Evolutionary conservation across 2,113 vertebrate species (phyloP).

Genomic region (Otocyon megalotis): DNA sequence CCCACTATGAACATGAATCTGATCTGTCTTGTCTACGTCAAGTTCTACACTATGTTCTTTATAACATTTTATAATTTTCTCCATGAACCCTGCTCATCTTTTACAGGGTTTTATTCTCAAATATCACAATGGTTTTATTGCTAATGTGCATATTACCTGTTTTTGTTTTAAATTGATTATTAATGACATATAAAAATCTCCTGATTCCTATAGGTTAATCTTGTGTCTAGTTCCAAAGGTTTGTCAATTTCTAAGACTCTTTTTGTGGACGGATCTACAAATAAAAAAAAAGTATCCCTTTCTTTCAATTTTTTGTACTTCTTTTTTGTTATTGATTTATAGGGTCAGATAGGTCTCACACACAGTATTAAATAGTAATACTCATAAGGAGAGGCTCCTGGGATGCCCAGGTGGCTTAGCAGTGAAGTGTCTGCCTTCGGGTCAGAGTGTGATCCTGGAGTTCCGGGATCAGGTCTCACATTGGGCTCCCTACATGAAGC

Average conservation of each 20-base stretch:
- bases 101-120: neutral
- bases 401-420: too few species aligned
- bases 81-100: neutral
- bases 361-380: neutral
- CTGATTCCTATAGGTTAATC: neutral
- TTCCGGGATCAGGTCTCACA: too few species aligned
- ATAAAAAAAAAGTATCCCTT: neutral
- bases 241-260: neutral
- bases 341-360: neutral
- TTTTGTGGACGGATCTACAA: neutral
- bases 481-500: too few species aligned
- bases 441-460: too few species aligned
- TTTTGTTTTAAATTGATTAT: neutral
- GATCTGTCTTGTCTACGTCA: neutral
- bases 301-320: neutral
- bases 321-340: neutral
- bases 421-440: too few species aligned
- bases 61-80: neutral
- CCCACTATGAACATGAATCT: neutral
- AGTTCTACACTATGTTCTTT: neutral
- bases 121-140: neutral
- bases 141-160: neutral
- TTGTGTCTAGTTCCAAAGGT: neutral
- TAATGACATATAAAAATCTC: neutral
- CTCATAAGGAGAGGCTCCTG: neutral